A percentile compares a stretch with the other conserved stretches of the same genome.
Conservation (phyloP, 2,888 invertebrate species). For the Sericinus montela region DNA sequence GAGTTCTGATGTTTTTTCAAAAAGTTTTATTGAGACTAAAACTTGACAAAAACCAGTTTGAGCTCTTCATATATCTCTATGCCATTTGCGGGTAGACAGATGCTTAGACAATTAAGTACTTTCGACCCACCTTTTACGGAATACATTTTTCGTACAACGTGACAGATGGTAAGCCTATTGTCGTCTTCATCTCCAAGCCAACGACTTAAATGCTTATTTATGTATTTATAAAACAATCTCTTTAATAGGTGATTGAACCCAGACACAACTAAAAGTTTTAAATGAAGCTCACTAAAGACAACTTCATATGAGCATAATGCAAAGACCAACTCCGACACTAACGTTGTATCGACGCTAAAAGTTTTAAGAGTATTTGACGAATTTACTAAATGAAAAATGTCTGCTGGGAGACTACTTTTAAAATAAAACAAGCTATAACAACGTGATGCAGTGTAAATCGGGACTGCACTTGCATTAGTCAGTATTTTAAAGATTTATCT, state of each 20-base stretch:
- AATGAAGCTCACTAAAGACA: conserved; percentile 46
- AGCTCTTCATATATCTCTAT: too few relatives aligned
- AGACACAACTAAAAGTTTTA: conserved; percentile 41
- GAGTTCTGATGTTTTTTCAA: too few relatives aligned
- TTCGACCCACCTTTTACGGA: too few relatives aligned
- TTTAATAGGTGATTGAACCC: conserved; percentile 33
- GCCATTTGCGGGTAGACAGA: too few relatives aligned
- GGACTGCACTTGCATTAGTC: background rate
- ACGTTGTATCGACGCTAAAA: conserved; percentile 27
- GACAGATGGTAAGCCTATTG: too few relatives aligned
- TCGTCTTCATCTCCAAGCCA: too few relatives aligned
- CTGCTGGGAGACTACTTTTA: conserved; percentile 23
- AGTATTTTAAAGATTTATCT: background rate
- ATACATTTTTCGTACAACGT: too few relatives aligned
- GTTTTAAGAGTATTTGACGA: conserved; percentile 40
- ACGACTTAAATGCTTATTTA: too few relatives aligned
- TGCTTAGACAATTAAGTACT: too few relatives aligned
- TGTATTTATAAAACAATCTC: too few relatives aligned
- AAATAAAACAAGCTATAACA: conserved; percentile 4
- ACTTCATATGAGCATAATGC: conserved; percentile 40
- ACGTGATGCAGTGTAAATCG: background rate
- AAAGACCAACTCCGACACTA: conserved; percentile 30
- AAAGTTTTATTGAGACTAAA: too few relatives aligned
- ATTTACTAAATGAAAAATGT: conserved; percentile 45
- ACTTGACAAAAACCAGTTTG: too few relatives aligned